Conservation (phyloP, 1,140 invertebrate genomes). For the Lepidurus couesii region DNA sequence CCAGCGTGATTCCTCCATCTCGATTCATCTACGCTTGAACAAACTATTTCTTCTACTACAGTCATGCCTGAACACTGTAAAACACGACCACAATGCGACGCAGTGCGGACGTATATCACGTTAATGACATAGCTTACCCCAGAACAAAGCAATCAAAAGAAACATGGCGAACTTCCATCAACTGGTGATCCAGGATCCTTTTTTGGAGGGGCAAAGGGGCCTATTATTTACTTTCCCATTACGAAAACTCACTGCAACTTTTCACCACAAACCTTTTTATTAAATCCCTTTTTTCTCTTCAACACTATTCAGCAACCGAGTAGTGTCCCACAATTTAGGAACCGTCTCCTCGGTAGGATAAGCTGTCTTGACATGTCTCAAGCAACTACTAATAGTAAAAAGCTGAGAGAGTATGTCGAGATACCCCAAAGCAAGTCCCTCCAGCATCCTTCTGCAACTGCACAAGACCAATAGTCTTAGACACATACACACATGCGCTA, state of each 20-base stretch:
- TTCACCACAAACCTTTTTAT: no score
- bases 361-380: background rate
- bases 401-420: background rate
- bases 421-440: background rate
- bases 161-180: conserved; percentile 12
- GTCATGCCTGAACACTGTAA: background rate
- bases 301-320: no score
- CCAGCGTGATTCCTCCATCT: background rate
- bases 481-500: conserved; percentile 5
- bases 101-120: conserved; percentile 3
- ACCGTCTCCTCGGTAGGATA: background rate
- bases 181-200: background rate
- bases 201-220: no score
- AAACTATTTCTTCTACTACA: background rate
- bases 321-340: no score
- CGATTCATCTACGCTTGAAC: background rate
- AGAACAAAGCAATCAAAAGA: background rate
- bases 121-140: conserved; percentile 18
- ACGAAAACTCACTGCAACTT: no score
- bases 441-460: background rate
- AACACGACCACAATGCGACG: conserved; percentile 9
- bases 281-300: no score
- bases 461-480: conserved; percentile 17
- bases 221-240: no score
- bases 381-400: background rate